Evolutionary conservation across 2,113 vertebrate species (phyloP), one percentile per base, ranked within the genome.

Genomic region (Onychostoma macrolepis): DNA sequence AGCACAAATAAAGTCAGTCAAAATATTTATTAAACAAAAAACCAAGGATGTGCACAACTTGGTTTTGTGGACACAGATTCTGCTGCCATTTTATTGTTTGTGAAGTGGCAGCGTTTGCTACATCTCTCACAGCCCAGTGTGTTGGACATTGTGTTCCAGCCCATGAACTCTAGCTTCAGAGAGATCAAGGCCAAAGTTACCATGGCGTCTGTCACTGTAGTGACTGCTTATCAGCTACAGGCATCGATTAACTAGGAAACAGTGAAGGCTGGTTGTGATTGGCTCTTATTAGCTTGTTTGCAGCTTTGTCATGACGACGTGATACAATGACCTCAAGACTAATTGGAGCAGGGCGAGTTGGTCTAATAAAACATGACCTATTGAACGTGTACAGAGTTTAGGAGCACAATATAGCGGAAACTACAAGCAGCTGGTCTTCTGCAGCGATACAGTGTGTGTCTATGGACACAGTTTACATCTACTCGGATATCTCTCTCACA

Each of bases 201-300:
- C 41, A 30, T 87, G 85, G 53, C 17, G 10, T 72, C 69, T n/a
- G 65, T 76, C 80, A 63, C 86, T 75, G 61, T 65, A 83, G 71
- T 76, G 41, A 76, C 67, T 19, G 71, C 69, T 76, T 83, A 87
- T 87, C 80, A 87, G 38, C 53, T 81, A 50, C 56, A 75, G 65
- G 53, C 50, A 82, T 53, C 50, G 50, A 86, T 80, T 28, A 74
- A 61, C 30, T 72, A 36, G n/a, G 26, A 45, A 67, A 80, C 17
- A 6, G 85, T 53, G 19, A 69, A 82, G 33, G 3, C 7, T 26
- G 19, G 33, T n/a, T 82, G 2, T 72, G n/a, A 81, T 58, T 86
- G 77, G 48, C 36, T 69, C 28, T 50, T n/a, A 41, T 28, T 53
- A 45, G 4, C 76, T 80, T 86, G 13, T 67, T 79, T 86, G 28